A percentile compares a stretch with the other conserved stretches of the same genome.
Evolutionary conservation across 2,888 invertebrate species (phyloP).

Genomic region (Drosophila ochracea): DNA sequence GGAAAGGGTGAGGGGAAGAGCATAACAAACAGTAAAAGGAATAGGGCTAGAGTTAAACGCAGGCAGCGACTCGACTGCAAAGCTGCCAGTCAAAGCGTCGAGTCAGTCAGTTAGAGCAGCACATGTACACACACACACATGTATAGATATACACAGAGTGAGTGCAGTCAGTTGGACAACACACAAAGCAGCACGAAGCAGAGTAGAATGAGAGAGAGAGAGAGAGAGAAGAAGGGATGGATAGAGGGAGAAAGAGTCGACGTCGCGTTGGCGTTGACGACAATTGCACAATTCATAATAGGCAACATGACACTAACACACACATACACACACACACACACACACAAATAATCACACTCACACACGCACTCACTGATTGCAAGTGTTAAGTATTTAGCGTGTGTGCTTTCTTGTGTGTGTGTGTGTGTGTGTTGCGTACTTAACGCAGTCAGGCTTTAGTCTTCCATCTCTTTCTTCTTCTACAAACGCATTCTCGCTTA

Average conservation of each 20-base stretch:
- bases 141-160: slow-evolving; percentile 13
- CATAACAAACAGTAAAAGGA: slow-evolving; percentile 33
- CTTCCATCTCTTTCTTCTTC: slow-evolving; percentile 1
- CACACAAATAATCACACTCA: neutral
- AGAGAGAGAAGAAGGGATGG: neutral
- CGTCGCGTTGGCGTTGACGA: slow-evolving; percentile 70
- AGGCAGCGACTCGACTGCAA: slow-evolving; percentile 29
- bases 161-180: slow-evolving; percentile 61
- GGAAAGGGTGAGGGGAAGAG: slow-evolving; percentile 1
- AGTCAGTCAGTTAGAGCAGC: slow-evolving; percentile 26
- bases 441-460: slow-evolving; percentile 11
- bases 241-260: slow-evolving; percentile 25
- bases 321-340: slow-evolving; percentile 4
- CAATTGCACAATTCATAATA: slow-evolving; percentile 80
- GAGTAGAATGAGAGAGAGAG: too few relatives aligned
- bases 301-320: slow-evolving; percentile 67
- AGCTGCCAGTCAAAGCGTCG: slow-evolving; percentile 58
- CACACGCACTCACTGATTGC: slow-evolving; percentile 15
- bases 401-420: slow-evolving; percentile 27
- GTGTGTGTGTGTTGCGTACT: slow-evolving; percentile 38
- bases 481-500: neutral
- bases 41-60: slow-evolving; percentile 42
- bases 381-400: slow-evolving; percentile 62
- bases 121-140: neutral
- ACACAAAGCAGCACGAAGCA: slow-evolving; percentile 19